Percentiles rank a stretch among this genome's conserved stretches.
Evolutionary conservation across 2,113 vertebrate genomes (phyloP).

Genomic region (Narcine bancroftii): DNA sequence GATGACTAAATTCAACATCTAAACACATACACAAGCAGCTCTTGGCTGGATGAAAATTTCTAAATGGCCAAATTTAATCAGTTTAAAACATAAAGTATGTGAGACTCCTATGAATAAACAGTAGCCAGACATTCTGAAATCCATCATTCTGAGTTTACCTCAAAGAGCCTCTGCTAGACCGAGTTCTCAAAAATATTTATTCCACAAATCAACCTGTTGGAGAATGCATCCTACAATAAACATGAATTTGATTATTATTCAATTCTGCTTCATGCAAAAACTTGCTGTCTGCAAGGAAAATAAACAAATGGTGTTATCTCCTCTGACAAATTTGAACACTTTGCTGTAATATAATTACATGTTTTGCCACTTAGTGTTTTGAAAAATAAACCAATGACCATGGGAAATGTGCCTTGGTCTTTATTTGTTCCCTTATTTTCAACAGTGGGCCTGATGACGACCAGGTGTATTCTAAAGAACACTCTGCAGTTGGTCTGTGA

Average conservation of each 20-base stretch:
- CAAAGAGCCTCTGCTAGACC: not conserved
- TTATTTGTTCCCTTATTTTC: slow-evolving; percentile 23
- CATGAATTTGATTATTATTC: slow-evolving; percentile 8
- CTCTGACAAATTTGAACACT: not conserved
- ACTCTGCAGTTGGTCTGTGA: slow-evolving; percentile 21
- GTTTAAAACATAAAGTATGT: not conserved
- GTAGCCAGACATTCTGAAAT: slow-evolving; percentile 35
- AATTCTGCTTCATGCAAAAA: slow-evolving; percentile 3
- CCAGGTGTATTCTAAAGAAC: slow-evolving; percentile 11
- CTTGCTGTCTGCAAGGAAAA: slow-evolving; percentile 9
- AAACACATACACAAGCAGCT: slow-evolving; percentile 42
- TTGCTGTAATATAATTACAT: slow-evolving; percentile 19
- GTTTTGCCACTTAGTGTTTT: not conserved
- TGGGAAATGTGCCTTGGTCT: not conserved
- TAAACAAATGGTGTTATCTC: slow-evolving; percentile 18
- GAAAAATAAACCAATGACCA: slow-evolving; percentile 34
- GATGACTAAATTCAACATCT: slow-evolving; percentile 40
- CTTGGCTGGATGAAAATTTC: slow-evolving; percentile 44
- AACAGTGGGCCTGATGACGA: slow-evolving; percentile 15
- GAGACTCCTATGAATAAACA: slow-evolving; percentile 29
- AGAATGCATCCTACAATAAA: slow-evolving; percentile 1
- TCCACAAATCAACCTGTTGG: slow-evolving; percentile 17
- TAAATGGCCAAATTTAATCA: slow-evolving; percentile 45
- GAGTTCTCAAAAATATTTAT: not conserved
- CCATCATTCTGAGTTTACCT: slow-evolving; percentile 16